A percentile compares a stretch with the other conserved stretches of the same genome.
phyloP scores from a whole-genome alignment of 1,140 invertebrate genomes.

The Penaeus chinensis region DNA sequence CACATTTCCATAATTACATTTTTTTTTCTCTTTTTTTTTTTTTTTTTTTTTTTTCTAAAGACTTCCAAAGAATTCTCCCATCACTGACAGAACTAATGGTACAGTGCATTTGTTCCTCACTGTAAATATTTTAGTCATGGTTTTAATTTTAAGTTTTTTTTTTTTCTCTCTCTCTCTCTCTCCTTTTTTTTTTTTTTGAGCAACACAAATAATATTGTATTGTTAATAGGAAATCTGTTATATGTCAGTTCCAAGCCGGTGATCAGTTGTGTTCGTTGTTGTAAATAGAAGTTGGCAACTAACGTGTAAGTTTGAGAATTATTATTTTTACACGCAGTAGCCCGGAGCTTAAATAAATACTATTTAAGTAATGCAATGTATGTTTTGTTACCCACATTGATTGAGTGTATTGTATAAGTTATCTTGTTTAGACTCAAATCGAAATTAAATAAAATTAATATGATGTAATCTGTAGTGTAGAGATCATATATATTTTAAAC shows the following conservation, averaged over 20 bases:
- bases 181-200: slow-evolving; percentile 1
- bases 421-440: too few relatives aligned
- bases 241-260: slow-evolving; percentile 27
- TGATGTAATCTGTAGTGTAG: too few relatives aligned
- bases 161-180: slow-evolving; percentile 6
- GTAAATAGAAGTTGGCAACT: slow-evolving; percentile 58
- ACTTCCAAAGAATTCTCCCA: slow-evolving; percentile 54
- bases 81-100: slow-evolving; percentile 41
- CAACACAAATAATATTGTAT: background rate
- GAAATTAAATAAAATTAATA: too few relatives aligned
- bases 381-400: background rate
- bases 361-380: slow-evolving; percentile 49
- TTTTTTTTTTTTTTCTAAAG: slow-evolving; percentile 38
- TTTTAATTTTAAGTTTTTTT: slow-evolving; percentile 38
- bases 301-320: slow-evolving; percentile 61
- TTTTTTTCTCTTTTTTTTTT: slow-evolving; percentile 32
- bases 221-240: slow-evolving; percentile 41
- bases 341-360: slow-evolving; percentile 59
- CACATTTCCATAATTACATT: background rate
- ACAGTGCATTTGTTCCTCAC: slow-evolving; percentile 5
- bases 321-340: slow-evolving; percentile 62
- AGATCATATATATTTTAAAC: background rate
- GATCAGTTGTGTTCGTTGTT: slow-evolving; percentile 29
- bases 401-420: background rate
- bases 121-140: slow-evolving; percentile 58